phyloP scores from a whole-genome alignment of 1,140 invertebrate species.

The Ceratina calcarata region DNA sequence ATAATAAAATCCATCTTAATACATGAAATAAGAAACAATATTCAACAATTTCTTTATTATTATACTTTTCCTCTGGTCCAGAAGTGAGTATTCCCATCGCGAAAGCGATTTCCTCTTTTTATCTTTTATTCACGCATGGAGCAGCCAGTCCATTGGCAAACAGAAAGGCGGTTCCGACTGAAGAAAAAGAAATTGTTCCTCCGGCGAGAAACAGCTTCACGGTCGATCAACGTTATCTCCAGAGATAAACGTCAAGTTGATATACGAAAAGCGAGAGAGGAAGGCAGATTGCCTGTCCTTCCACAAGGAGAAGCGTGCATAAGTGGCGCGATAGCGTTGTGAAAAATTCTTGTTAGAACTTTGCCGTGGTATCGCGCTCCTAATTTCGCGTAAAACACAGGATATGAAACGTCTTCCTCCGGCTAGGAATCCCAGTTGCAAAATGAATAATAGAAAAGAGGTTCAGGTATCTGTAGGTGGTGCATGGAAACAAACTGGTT shows the following conservation, averaged over 20 bases:
- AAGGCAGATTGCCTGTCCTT: not conserved
- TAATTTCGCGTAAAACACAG: constrained; percentile 24
- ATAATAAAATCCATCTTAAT: too few relatives aligned
- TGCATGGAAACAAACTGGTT: constrained; percentile 5
- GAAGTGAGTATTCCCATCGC: too few relatives aligned
- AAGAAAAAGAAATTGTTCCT: not conserved
- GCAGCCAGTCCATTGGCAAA: too few relatives aligned
- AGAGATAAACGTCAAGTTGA: not conserved
- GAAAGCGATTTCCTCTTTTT: too few relatives aligned
- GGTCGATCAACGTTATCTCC: constrained; percentile 2
- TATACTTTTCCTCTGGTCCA: too few relatives aligned
- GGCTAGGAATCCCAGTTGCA: not conserved
- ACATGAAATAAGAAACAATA: not conserved
- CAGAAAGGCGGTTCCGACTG: too few relatives aligned
- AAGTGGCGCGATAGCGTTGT: not conserved
- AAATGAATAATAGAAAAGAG: not conserved
- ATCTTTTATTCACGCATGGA: too few relatives aligned
- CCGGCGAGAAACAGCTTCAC: too few relatives aligned
- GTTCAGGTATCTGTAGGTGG: not conserved
- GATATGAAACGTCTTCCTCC: constrained; percentile 19
- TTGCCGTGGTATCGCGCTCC: not conserved
- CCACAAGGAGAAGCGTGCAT: not conserved
- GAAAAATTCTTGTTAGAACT: constrained; percentile 28
- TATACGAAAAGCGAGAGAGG: not conserved
- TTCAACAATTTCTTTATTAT: too few relatives aligned